phyloP scores from a whole-genome alignment of 2,888 invertebrate species.

The Cheilosia impressa region DNA sequence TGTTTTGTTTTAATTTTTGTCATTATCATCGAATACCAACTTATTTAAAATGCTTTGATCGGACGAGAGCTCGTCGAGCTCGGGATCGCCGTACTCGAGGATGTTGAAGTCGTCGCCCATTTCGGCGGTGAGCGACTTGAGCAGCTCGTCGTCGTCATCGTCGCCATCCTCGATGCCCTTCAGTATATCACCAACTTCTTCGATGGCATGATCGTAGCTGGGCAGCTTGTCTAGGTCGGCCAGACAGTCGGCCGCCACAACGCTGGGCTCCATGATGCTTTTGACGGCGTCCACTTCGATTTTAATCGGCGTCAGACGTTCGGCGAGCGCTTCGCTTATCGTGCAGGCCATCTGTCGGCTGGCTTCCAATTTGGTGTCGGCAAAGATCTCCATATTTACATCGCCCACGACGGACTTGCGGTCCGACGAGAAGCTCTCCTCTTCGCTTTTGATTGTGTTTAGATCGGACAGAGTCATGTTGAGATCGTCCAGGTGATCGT shows the following conservation, averaged over 20 bases:
- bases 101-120: conserved; percentile 98
- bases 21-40: conserved; percentile 89
- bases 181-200: conserved; percentile 89
- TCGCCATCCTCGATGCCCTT: conserved; percentile 93
- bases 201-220: conserved; percentile 69
- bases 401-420: conserved; percentile 68
- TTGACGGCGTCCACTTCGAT: conserved; percentile 62
- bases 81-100: conserved; percentile 97
- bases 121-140: conserved; percentile 89
- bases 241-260: conserved; percentile 87
- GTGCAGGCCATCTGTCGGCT: conserved; percentile 71
- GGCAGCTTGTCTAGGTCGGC: conserved; percentile 69
- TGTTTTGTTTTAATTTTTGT: conserved; percentile 70
- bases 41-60: conserved; percentile 94
- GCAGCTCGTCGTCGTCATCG: conserved; percentile 94
- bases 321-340: conserved; percentile 68
- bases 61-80: conserved; percentile 91
- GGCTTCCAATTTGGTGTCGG: conserved; percentile 72
- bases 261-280: conserved; percentile 78
- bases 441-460: conserved; percentile 71
- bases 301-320: conserved; percentile 70
- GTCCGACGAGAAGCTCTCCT: conserved; percentile 69
- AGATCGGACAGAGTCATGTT: conserved; percentile 71
- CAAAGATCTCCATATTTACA: conserved; percentile 74
- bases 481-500: conserved; percentile 70